These are phyloP conservation scores for Dicaeum eximium DNA, from an alignment of 2,113 vertebrate genomes.

Conservation along the genomic window DNA sequence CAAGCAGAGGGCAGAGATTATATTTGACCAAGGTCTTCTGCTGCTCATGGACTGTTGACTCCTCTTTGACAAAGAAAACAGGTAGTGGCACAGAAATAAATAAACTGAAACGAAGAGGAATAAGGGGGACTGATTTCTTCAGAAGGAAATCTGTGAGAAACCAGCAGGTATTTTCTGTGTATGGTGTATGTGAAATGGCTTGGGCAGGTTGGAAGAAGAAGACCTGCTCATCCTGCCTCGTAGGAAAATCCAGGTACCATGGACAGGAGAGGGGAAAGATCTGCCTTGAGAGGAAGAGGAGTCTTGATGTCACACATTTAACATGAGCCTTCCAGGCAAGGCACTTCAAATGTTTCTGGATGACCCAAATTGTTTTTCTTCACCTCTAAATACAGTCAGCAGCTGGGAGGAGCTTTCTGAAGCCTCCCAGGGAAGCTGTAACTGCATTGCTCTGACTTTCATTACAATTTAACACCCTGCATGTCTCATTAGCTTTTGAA, in stretches of 20 bases:
- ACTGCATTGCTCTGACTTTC: not conserved
- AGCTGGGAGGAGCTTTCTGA: not conserved
- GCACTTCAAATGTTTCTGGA: not conserved
- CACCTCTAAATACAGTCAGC: not conserved
- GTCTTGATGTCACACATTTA: not conserved
- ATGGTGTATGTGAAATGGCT: not conserved
- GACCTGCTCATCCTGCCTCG: not conserved
- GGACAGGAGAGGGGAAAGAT: not conserved
- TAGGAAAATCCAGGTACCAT: not conserved
- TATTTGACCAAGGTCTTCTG: not conserved
- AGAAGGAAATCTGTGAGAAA: not conserved
- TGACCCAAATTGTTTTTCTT: not conserved
- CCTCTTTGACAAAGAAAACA: not conserved
- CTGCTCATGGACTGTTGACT: not conserved
- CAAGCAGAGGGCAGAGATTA: not conserved
- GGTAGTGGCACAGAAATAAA: not conserved
- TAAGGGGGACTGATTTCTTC: not conserved
- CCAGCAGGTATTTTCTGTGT: not conserved
- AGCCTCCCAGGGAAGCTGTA: not conserved
- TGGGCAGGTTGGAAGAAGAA: not conserved
- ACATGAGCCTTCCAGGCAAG: not conserved
- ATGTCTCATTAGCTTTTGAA: not conserved
- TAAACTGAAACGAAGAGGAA: too few relatives aligned
- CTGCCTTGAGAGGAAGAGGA: not conserved
- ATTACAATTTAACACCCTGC: not conserved